Percentiles rank a stretch among this genome's conserved stretches.
These are phyloP conservation scores for Rhizomys pruinosus DNA, from an alignment of 2,113 vertebrate genomes.

Conservation along the genomic window DNA sequence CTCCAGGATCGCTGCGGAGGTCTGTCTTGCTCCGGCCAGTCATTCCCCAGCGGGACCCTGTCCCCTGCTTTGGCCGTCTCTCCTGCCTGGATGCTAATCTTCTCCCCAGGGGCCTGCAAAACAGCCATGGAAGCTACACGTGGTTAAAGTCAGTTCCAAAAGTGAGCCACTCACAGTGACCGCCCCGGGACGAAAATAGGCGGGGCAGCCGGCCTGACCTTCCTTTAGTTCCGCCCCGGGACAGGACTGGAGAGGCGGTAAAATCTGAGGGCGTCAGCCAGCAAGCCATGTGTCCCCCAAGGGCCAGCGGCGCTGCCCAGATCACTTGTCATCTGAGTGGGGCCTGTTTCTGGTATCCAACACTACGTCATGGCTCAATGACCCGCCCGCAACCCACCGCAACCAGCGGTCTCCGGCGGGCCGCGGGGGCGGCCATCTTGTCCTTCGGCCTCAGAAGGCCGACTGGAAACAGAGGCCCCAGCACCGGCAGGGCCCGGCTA, in stretches of 20 bases:
- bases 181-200: neutral
- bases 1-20: slow-evolving; percentile 78
- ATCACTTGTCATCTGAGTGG: neutral
- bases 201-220: slow-evolving; percentile 50
- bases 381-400: rapidly evolving
- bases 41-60: neutral
- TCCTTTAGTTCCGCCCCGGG: slow-evolving; percentile 7
- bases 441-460: neutral
- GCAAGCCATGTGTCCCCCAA: neutral
- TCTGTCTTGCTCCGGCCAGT: slow-evolving; percentile 43
- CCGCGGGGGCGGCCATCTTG: slow-evolving; percentile 66
- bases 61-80: slow-evolving; percentile 75
- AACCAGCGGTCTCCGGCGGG: rapidly evolving
- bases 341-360: neutral
- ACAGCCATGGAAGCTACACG: slow-evolving; percentile 79
- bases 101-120: slow-evolving; percentile 63
- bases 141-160: neutral
- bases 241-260: neutral
- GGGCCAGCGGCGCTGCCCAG: neutral
- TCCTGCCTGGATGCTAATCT: slow-evolving; percentile 79
- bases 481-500: neutral
- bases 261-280: neutral
- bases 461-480: neutral
- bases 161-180: neutral
- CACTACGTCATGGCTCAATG: neutral